Evolutionary conservation across 2,797 vertebrate species (phyloP).

Genomic region (Cossypha dichroa): DNA sequence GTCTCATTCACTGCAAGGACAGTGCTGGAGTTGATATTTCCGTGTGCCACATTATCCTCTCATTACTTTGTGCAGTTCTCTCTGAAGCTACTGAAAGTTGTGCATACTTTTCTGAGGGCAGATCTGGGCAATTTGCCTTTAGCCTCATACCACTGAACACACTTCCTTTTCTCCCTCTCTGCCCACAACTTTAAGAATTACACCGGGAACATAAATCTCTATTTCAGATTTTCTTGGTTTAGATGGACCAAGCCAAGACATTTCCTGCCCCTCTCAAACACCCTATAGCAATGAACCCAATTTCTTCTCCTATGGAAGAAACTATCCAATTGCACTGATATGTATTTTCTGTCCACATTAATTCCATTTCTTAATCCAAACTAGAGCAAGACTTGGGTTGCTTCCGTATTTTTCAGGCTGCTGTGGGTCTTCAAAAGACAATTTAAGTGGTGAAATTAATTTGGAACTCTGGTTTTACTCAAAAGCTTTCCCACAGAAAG

Average conservation of each 20-base stretch:
- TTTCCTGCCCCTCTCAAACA: neutral
- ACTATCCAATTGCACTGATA: neutral
- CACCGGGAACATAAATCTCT: neutral
- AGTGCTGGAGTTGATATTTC: neutral
- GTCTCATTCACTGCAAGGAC: neutral
- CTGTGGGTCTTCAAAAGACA: neutral
- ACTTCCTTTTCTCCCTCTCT: neutral
- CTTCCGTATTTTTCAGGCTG: neutral
- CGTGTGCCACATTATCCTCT: neutral
- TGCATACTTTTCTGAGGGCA: slow-evolving; percentile 29
- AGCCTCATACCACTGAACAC: neutral
- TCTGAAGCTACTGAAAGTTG: neutral
- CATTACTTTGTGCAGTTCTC: fast-evolving
- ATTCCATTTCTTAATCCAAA: neutral
- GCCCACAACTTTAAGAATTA: slow-evolving; percentile 7
- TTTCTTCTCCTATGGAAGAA: neutral
- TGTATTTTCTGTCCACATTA: neutral
- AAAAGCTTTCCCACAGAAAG: neutral
- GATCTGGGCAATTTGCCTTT: slow-evolving; percentile 41
- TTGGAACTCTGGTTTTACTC: neutral
- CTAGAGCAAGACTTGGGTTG: neutral
- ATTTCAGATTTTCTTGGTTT: slow-evolving; percentile 6
- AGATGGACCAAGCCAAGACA: neutral
- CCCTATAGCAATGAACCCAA: neutral
- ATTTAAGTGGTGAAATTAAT: neutral